phyloP scores from a whole-genome alignment of 2,113 vertebrate genomes.

The Ptychochromis oligacanthus region DNA sequence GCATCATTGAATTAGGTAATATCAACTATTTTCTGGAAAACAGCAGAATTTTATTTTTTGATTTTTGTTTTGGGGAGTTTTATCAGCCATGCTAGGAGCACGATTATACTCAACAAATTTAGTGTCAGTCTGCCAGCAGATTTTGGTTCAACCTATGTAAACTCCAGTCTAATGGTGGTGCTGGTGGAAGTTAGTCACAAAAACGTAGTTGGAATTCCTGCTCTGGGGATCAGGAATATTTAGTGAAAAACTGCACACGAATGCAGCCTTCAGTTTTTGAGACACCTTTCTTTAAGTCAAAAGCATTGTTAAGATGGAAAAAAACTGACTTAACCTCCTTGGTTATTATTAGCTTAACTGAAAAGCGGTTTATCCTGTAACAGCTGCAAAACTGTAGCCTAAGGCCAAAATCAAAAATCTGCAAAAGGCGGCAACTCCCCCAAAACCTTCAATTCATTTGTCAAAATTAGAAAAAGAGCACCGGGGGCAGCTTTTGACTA shows the following conservation, averaged over 20 bases:
- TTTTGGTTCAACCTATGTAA: not conserved
- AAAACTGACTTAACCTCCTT: not conserved
- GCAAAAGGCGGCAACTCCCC: not conserved
- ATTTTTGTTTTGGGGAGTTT: too few relatives aligned
- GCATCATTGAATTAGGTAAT: too few relatives aligned
- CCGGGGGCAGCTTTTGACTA: not conserved
- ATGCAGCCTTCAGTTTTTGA: not conserved
- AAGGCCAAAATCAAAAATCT: not conserved
- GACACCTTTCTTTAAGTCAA: not conserved
- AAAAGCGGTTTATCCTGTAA: not conserved
- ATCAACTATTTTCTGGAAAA: too few relatives aligned
- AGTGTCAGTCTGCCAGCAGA: not conserved
- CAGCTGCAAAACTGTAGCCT: not conserved
- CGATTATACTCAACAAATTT: not conserved
- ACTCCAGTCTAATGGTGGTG: not conserved
- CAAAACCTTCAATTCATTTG: not conserved
- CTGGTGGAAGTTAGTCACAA: accelerated
- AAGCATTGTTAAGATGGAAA: not conserved
- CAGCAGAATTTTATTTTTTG: too few relatives aligned
- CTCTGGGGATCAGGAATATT: not conserved
- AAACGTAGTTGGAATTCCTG: not conserved
- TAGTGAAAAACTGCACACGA: not conserved
- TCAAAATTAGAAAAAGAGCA: accelerated
- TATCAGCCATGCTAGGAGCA: not conserved
- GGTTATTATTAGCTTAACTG: not conserved